These are phyloP conservation scores for Drosophila trapezifrons DNA, from an alignment of 1,140 invertebrate genomes.

Conservation along the genomic window DNA sequence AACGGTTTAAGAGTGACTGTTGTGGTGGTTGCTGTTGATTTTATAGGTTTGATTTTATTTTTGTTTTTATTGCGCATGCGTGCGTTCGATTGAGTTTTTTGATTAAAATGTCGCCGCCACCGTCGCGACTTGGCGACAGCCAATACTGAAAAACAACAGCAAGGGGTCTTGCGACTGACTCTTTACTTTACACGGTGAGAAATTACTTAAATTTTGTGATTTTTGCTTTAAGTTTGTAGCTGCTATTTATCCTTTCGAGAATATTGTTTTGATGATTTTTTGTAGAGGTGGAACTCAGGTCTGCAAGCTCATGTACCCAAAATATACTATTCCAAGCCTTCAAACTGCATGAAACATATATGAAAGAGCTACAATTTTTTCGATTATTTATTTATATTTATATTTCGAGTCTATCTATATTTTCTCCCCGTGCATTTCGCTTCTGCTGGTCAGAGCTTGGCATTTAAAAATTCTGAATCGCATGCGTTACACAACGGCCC, in stretches of 20 bases:
- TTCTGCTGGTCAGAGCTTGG: slow-evolving; percentile 66
- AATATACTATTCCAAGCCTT: not conserved
- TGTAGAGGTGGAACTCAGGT: too few relatives aligned
- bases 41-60: slow-evolving; percentile 75
- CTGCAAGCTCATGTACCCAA: too few relatives aligned
- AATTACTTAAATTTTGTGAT: not conserved
- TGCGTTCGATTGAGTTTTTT: slow-evolving; percentile 84
- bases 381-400: not conserved
- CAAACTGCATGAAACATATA: too few relatives aligned
- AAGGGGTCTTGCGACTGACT: slow-evolving; percentile 35
- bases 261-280: too few relatives aligned
- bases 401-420: not conserved
- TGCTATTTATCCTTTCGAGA: too few relatives aligned
- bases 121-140: slow-evolving; percentile 63
- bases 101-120: slow-evolving; percentile 80
- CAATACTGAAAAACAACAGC: slow-evolving; percentile 23
- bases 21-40: slow-evolving; percentile 51
- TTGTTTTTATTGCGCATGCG: slow-evolving; percentile 84
- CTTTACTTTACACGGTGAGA: not conserved
- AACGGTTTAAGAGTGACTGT: slow-evolving; percentile 56
- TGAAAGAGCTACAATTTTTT: rapidly evolving
- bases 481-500: slow-evolving; percentile 83
- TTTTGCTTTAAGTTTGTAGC: not conserved
- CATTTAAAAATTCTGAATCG: slow-evolving; percentile 82
- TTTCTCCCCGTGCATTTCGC: slow-evolving; percentile 10